A percentile compares a stretch with the other conserved stretches of the same genome.
Conservation (phyloP, 2,797 vertebrate species). For the Okamejei kenojei region DNA sequence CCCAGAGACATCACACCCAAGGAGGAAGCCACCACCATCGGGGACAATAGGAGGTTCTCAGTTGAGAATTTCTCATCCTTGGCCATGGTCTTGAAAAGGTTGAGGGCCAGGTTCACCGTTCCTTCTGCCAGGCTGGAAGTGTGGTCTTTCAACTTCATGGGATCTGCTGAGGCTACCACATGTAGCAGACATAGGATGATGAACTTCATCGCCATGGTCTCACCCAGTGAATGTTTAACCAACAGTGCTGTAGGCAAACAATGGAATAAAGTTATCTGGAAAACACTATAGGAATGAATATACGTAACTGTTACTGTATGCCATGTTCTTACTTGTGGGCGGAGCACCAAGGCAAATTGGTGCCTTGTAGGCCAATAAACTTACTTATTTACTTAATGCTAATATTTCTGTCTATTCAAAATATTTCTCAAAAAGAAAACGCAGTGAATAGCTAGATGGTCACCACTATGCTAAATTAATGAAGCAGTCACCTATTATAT, state of each 20-base stretch:
- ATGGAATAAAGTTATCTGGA: neutral
- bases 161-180: conserved; percentile 36
- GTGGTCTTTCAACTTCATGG: conserved; percentile 38
- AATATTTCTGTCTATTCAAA: neutral
- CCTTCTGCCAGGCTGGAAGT: conserved; percentile 38
- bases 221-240: neutral
- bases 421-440: neutral
- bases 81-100: conserved; percentile 40
- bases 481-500: neutral
- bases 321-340: too few species aligned
- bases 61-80: conserved; percentile 36
- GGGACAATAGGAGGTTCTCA: conserved; percentile 42
- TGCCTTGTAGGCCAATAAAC: too few species aligned
- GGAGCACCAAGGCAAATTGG: too few species aligned
- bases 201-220: conserved; percentile 39
- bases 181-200: conserved; percentile 27
- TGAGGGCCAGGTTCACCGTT: conserved; percentile 38
- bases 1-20: conserved; percentile 42
- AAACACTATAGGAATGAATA: neutral
- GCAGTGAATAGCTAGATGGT: too few species aligned
- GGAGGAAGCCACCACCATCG: conserved; percentile 41
- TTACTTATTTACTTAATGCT: neutral
- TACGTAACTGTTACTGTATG: too few species aligned
- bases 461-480: neutral
- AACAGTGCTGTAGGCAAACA: neutral